Evolutionary conservation across 2,888 invertebrate genomes (phyloP).

Genomic region (Drosophila pseudotalamancana): DNA sequence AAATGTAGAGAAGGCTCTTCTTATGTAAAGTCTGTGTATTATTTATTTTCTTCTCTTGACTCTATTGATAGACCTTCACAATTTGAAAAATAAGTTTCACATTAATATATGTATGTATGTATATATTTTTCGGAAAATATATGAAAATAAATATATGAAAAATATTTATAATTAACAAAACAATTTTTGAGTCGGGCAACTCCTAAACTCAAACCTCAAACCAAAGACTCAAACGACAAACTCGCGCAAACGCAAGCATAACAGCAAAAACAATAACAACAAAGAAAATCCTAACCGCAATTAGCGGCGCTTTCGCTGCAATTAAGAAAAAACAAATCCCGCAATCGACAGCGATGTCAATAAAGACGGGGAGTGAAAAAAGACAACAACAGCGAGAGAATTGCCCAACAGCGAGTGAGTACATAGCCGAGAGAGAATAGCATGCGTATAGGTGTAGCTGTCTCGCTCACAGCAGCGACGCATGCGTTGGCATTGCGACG

Average conservation of each 20-base stretch:
- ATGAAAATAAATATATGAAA: background rate
- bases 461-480: slow-evolving; percentile 36
- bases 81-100: too few species aligned
- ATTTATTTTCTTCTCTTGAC: too few species aligned
- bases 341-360: slow-evolving; percentile 54
- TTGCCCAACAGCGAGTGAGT: slow-evolving; percentile 46
- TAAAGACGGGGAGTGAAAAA: slow-evolving; percentile 9
- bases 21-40: too few species aligned
- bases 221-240: slow-evolving; percentile 77
- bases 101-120: too few species aligned
- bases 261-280: slow-evolving; percentile 14
- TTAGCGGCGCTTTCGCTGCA: slow-evolving; percentile 58
- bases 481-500: slow-evolving; percentile 61
- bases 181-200: background rate
- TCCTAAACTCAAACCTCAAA: slow-evolving; percentile 66
- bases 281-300: slow-evolving; percentile 46
- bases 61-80: too few species aligned
- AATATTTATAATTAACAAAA: too few species aligned
- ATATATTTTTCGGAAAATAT: too few species aligned
- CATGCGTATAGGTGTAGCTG: slow-evolving; percentile 21
- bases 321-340: slow-evolving; percentile 45
- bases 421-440: slow-evolving; percentile 45
- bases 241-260: slow-evolving; percentile 40
- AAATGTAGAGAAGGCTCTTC: too few species aligned
- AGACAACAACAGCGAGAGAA: slow-evolving; percentile 11